phyloP scores from a whole-genome alignment of 2,797 vertebrate species.

The Darevskia nairensis region DNA sequence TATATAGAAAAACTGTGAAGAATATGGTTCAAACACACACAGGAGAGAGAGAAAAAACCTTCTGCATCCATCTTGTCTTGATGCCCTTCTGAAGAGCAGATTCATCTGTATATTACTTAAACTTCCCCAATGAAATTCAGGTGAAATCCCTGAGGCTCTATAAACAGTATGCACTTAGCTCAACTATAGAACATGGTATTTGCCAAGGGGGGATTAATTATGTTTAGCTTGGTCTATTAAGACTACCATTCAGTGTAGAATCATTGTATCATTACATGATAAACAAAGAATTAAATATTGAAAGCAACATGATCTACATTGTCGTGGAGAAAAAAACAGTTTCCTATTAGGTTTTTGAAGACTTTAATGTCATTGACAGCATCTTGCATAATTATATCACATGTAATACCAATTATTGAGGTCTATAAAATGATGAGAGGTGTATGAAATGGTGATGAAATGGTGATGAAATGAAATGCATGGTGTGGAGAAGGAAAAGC shows the following conservation, averaged over 20 bases:
- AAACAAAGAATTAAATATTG: conserved; percentile 44
- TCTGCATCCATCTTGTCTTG: conserved; percentile 71
- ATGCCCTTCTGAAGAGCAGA: conserved; percentile 74
- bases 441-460: too few species aligned
- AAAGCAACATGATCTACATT: neutral
- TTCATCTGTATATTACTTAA: conserved; percentile 74
- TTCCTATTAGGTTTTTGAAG: conserved; percentile 4
- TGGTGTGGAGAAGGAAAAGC: too few species aligned
- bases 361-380: conserved; percentile 3
- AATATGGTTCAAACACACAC: neutral
- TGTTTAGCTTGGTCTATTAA: conserved; percentile 82
- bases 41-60: conserved; percentile 12
- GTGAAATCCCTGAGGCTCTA: conserved; percentile 87
- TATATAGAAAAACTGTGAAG: conserved; percentile 55
- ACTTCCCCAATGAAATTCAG: conserved; percentile 84
- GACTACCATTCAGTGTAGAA: conserved; percentile 79
- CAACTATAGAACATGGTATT: conserved; percentile 80
- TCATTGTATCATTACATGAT: conserved; percentile 68
- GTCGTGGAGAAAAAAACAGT: neutral
- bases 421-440: too few species aligned
- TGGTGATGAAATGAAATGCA: too few species aligned
- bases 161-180: conserved; percentile 76
- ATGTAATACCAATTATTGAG: neutral
- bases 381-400: neutral
- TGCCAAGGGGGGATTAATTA: conserved; percentile 81